Base-by-base conservation (phyloP, 2,888 invertebrate species). In the Prosopocoilus inquinatus region DNA sequence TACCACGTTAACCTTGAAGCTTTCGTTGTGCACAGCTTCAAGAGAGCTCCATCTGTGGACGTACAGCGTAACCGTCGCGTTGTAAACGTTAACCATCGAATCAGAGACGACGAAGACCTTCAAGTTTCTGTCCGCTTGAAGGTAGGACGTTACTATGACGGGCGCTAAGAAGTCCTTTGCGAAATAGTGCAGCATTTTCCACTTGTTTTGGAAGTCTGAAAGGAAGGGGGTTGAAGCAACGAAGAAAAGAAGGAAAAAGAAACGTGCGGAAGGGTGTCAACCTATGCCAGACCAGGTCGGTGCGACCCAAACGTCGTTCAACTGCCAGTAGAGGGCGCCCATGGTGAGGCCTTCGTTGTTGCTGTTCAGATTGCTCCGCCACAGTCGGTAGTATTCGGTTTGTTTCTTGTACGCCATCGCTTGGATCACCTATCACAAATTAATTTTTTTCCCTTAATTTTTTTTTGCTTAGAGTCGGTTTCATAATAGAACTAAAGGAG, bases 321-420 rank as follows among this genome's bases (percentile, higher is more conserved):
- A 78, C 76, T 99, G 98, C 98, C 98, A 99, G 76, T 96, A 99
- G 50, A 99, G 80, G 0, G 96, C 94, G 0, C 98, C 98, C 96
- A 96, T 97, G 0, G 96, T 98, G 59, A 80, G 73, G 3, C 90
- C 90, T 65, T 81, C 75, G 0, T 86, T 85, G n/a, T 73, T 58
- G 15, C 70, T 69, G 61, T 80, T 75, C 7, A 82, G 50, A 38
- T 65, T 70, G 50, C 79, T 80, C 60, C 75, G 75, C 62, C 77
- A 81, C 67, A 88, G 86, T 34, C 92, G 81, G 74, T 94, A 94
- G 56, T 83, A 82, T 72, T 97, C 96, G 0, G 93, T 89, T 77
- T 95, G 88, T 2, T 86, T 82, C 75, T 92, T 93, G 38, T 92
- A 84, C 0, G 91, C 85, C 83, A 96, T 86, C 0, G 96, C 96